Base-by-base conservation (phyloP, 2,888 invertebrate genomes). In the Lochmaea crataegi region DNA sequence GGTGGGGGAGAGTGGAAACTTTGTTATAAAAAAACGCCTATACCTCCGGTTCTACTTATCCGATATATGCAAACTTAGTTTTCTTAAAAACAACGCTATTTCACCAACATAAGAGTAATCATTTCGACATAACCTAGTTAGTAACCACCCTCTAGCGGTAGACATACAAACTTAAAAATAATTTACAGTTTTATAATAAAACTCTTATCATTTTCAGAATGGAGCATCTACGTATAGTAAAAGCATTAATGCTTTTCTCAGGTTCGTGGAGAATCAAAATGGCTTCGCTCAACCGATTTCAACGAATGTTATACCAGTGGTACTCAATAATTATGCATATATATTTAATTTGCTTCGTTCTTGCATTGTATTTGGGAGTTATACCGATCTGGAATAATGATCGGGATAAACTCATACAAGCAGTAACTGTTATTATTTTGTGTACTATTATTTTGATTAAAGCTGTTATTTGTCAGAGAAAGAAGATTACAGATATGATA, bases 201-300 rank as follows among this genome's bases (percentile, higher is more conserved):
- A 22, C 2, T 41, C 11, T 41, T 1, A 1, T 10, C 2, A 48
- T 65, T 66, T 66, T 66, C 66, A 66, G 56, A n/a, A 56, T 66
- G 66, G 14, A 66, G 22, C 66, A 66, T 56, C 16, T 66, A n/a
- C 51, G 53, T 38, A 22, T 66, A n/a, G 66, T 66, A 18, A 66
- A 66, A 56, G 53, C 57, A 3, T 56, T 66, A 38, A 66, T 66
- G 66, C 18, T 66, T 14, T 2, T 66, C n/a, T 66, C 66, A 6
- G 66, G 66, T 41, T 56, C 56, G 42, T 66, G 66, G 66, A 66
- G 66, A 41, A 16, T 66, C 5, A 41, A 53, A 18, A 42, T 66
- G 10, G 22, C 18, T 38, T 26, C 66, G 32, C 18, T 18, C 12
- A 42, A 18, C 12, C 38, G 6, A 14, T 18, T 38, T 1, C 48